phyloP scores from a whole-genome alignment of 2,113 vertebrate species.

The Clarias magur region DNA sequence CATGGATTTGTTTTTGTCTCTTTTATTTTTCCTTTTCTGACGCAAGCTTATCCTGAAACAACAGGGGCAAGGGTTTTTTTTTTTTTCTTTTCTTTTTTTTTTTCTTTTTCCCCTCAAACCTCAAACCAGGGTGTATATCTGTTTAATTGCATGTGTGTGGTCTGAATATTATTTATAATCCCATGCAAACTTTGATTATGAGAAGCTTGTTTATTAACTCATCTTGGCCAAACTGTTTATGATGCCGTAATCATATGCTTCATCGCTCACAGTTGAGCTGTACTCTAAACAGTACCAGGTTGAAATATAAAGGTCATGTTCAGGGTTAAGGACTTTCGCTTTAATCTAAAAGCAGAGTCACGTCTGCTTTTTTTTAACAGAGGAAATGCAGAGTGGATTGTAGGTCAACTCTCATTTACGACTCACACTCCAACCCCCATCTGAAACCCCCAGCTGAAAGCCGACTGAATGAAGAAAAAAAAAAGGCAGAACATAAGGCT shows the following conservation, averaged over 20 bases:
- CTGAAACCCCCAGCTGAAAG: background rate
- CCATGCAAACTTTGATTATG: conserved; percentile 23
- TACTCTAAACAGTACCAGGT: conserved; percentile 39
- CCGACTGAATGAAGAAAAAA: conserved; percentile 34
- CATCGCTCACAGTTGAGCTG: background rate
- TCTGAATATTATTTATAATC: conserved; percentile 35
- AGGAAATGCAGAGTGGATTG: conserved; percentile 36
- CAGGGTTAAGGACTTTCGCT: background rate
- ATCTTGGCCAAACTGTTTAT: conserved; percentile 1
- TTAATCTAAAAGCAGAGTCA: conserved; percentile 34
- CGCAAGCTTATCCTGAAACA: conserved; percentile 45
- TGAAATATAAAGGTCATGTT: conserved; percentile 31
- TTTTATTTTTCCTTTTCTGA: conserved; percentile 14
- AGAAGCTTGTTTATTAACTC: conserved; percentile 40
- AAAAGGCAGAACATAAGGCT: conserved; percentile 22
- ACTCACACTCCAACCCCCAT: background rate
- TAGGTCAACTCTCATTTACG: conserved; percentile 37
- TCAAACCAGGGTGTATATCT: conserved; percentile 23
- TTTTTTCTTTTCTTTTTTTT: too few relatives aligned
- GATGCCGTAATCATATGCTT: conserved; percentile 23
- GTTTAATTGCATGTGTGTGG: conserved; percentile 35
- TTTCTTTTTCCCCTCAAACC: conserved; percentile 25
- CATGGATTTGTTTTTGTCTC: conserved; percentile 44
- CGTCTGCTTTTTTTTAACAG: conserved; percentile 30
- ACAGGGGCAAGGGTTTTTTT: conserved; percentile 46